Base-by-base conservation (phyloP, 2,113 vertebrate species). In the Physeter macrocephalus region DNA sequence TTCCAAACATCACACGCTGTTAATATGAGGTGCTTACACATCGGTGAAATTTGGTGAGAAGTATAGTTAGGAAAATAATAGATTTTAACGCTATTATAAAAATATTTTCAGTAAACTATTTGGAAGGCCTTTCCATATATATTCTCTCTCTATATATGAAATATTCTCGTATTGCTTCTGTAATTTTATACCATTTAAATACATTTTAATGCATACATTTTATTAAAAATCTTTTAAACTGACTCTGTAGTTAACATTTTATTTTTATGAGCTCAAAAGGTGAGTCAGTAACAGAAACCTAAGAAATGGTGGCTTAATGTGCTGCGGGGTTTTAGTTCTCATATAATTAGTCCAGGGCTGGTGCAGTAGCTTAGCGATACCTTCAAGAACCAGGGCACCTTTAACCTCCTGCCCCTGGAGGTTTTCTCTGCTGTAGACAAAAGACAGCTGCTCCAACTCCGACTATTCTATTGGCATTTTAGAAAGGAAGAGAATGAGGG, bases 11-110 rank as follows among this genome's bases (percentile, higher is more conserved):
- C 13, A n/a, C 12, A 31, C 1, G 3, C 5, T 67, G 64, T 72
- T 96, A 57, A 93, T 46, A 88, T 8, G 27, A 97, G 67, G 31
- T 92, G 31, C 0, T 52, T 93, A 86, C 92, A 54, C 8, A 13
- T 96, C 80, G 75, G 2, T 67, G 41, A n/a, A 71, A 61, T 84
- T 94, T 78, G 39, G 43, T 71, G 52, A 10, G 80, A 20, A 96
- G 31, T 25, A 29, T 27, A 75, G 0, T 1, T 95, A 94, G 46
- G 23, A 83, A 31, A 66, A 84, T 90, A 86, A 90, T 61, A 46
- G 29, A 95, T 29, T 52, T 85, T 94, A 96, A 94, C 34, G 1
- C 14, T 66, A 17, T 23, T 57, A 20, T 39, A n/a, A 84, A 92
- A 82, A 14, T 77, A 39, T 18, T 83, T 71, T 86, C n/a, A n/a